Evolutionary conservation across 2,888 invertebrate species (phyloP), one percentile per base, ranked within the genome.

Genomic region (Acleris laterana): DNA sequence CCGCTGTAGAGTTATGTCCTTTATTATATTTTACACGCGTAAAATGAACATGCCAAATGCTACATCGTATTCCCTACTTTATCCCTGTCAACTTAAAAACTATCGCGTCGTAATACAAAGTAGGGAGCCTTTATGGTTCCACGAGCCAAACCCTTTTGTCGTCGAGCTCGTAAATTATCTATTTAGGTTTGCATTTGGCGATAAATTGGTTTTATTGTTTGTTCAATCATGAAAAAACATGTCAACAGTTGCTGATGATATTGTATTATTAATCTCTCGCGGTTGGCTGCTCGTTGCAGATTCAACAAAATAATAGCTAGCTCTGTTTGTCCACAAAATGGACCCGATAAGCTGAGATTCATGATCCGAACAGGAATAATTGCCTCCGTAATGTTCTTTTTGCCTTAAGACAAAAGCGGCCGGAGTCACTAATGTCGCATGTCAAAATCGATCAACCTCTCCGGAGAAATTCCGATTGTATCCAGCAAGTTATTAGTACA

Each of bases 1-100:
- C 72, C 77, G 77, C 84, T 80, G 79, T 81, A 83, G 85, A 91
- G 90, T 90, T 90, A 89, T 88, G 82, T 83, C 83, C 82, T 88
- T 90, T 90, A 90, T 90, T 88, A 89, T 85, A 88, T 90, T 90
- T 89, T 88, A 87, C 83, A 84, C 85, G 87, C 89, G 86, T 86
- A 88, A 88, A 90, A 88, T 88, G 85, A 88, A 82, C 85, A 82
- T 76, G 81, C 77, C 69, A 80, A 79, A 79, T 76, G 76, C 80
- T 76, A 80, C 82, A 85, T 80, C 81, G 85, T 79, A 90, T 88
- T 87, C 80, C 77, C 78, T 75, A 81, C 88, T 84, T 82, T 90
- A 89, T 86, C 76, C 72, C 77, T 74, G 74, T 76, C 62, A 71
- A 68, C 72, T 76, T 82, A 85, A 77, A 78, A 84, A 81, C 83